Percentiles rank a stretch among this genome's conserved stretches.
Evolutionary conservation across 2,113 vertebrate species (phyloP).

Genomic region (Bagarius yarrelli): DNA sequence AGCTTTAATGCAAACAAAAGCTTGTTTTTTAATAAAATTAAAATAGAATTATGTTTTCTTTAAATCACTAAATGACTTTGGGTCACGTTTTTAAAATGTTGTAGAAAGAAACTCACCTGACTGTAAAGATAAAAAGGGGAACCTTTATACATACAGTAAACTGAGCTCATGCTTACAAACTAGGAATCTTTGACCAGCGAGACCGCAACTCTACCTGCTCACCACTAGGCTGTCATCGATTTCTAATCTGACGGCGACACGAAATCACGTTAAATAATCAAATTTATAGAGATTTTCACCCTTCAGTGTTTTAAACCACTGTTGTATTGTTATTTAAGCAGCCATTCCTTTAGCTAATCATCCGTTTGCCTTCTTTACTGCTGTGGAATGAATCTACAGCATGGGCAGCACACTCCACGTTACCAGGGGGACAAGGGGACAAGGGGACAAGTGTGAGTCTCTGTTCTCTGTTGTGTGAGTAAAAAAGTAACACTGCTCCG

Average conservation of each 20-base stretch:
- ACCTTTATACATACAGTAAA: background rate
- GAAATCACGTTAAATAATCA: background rate
- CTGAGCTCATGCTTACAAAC: background rate
- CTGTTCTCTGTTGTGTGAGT: background rate
- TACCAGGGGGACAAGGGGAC: background rate
- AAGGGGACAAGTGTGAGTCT: conserved; percentile 5
- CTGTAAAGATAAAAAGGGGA: background rate
- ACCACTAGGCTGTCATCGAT: background rate
- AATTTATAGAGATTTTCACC: background rate
- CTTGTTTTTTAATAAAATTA: too few relatives aligned
- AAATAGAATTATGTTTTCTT: too few relatives aligned
- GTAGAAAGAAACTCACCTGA: background rate
- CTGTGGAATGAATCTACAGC: background rate
- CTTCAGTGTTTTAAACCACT: background rate
- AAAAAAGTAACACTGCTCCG: conserved; percentile 14
- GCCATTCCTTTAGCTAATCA: background rate
- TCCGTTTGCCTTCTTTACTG: background rate
- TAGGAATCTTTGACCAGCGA: background rate
- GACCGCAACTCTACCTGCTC: background rate
- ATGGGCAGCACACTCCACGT: background rate
- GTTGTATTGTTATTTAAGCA: background rate
- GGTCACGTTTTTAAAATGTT: background rate
- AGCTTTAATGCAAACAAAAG: too few relatives aligned
- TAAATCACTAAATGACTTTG: too few relatives aligned
- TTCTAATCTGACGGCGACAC: background rate